A percentile compares a stretch with the other conserved stretches of the same genome.
Conservation (phyloP, 2,113 vertebrate species). For the Rousettus leschenaultii region DNA sequence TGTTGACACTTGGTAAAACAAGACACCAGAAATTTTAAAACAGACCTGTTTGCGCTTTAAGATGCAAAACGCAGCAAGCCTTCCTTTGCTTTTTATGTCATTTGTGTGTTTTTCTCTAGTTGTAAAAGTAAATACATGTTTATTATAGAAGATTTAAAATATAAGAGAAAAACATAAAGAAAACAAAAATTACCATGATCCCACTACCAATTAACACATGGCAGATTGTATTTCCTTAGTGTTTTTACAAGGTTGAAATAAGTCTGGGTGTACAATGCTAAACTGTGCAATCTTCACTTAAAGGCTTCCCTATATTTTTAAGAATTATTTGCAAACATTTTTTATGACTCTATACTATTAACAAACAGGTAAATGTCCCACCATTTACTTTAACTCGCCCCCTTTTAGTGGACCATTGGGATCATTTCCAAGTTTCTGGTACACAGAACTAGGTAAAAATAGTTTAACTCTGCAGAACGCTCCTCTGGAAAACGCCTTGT, state of each 20-base stretch:
- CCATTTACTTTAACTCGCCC: background rate
- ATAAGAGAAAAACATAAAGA: background rate
- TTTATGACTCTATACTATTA: background rate
- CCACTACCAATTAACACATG: background rate
- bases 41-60: background rate
- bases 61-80: background rate
- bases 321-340: background rate
- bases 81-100: background rate
- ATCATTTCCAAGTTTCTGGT: background rate
- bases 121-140: background rate
- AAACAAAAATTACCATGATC: background rate
- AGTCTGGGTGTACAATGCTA: background rate
- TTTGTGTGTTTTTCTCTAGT: background rate
- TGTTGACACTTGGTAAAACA: conserved; percentile 62
- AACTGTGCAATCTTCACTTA: background rate
- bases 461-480: background rate
- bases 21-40: background rate
- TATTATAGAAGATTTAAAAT: background rate
- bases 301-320: background rate
- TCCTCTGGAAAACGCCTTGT: background rate
- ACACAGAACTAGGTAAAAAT: background rate
- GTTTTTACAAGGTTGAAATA: background rate
- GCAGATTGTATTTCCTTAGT: background rate
- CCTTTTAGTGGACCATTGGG: background rate
- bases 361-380: background rate